Conservation (phyloP, 2,888 invertebrate species). For the Elmis aenea region DNA sequence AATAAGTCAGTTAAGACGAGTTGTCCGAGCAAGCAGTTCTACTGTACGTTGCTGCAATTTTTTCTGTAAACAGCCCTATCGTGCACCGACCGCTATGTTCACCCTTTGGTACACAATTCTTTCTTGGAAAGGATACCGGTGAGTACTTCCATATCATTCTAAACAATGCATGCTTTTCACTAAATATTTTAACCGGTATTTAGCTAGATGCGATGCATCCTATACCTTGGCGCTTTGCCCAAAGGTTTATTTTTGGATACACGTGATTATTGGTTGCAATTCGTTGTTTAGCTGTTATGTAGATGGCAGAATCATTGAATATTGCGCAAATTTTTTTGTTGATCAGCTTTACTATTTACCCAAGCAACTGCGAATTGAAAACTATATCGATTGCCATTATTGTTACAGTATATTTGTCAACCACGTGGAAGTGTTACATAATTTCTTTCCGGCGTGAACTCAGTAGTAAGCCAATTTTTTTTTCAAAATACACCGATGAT, state of each 20-base stretch:
- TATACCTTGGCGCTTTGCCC: slow-evolving; percentile 21
- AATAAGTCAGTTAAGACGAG: slow-evolving; percentile 33
- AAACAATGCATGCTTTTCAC: slow-evolving; percentile 15
- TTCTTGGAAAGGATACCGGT: slow-evolving; percentile 45
- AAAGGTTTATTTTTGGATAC: slow-evolving; percentile 19
- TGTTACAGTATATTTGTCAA: too few relatives aligned
- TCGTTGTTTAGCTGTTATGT: slow-evolving; percentile 4
- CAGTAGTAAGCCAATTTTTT: too few relatives aligned
- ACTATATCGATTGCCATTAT: too few relatives aligned
- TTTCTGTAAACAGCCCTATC: slow-evolving; percentile 7
- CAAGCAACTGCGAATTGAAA: too few relatives aligned
- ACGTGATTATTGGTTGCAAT: slow-evolving; percentile 7
- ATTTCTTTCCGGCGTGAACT: too few relatives aligned
- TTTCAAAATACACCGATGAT: too few relatives aligned
- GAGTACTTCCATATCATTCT: slow-evolving; percentile 28
- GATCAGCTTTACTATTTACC: too few relatives aligned
- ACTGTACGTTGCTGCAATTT: slow-evolving; percentile 25
- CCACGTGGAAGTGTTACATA: too few relatives aligned
- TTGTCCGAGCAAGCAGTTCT: slow-evolving; percentile 27
- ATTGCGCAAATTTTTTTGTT: too few relatives aligned
- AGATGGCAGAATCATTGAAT: slow-evolving; percentile 15
- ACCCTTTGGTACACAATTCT: slow-evolving; percentile 45
- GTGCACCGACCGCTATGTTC: slow-evolving; percentile 36
- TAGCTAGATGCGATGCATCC: slow-evolving; percentile 15
- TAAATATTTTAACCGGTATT: slow-evolving; percentile 14